Conservation (phyloP, 2,797 vertebrate genomes). For the Aselliscus stoliczkanus region DNA sequence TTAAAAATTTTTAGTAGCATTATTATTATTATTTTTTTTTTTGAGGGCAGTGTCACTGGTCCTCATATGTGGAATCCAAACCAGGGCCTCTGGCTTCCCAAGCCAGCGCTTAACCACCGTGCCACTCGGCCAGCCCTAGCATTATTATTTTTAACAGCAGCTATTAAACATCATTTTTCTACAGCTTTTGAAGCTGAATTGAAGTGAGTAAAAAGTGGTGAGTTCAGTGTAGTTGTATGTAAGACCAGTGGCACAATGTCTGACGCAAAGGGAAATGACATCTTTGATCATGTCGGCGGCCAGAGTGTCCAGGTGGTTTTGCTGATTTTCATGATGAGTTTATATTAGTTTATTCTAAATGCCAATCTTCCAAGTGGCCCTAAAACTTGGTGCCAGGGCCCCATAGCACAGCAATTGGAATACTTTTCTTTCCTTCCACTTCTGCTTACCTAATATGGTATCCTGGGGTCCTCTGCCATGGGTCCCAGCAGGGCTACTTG, state of each 20-base stretch:
- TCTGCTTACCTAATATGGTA: not conserved
- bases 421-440: not conserved
- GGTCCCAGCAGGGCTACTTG: not conserved
- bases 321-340: not conserved
- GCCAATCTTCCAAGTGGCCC: not conserved
- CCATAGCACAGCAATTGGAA: not conserved
- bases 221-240: not conserved
- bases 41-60: too few relatives aligned
- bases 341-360: not conserved
- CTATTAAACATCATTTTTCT: not conserved
- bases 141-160: not conserved
- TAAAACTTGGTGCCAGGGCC: not conserved
- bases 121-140: too few relatives aligned
- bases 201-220: not conserved
- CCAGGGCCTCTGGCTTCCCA: too few relatives aligned
- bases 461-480: not conserved
- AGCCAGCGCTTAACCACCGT: too few relatives aligned
- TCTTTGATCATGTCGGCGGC: not conserved
- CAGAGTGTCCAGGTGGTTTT: not conserved
- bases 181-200: not conserved
- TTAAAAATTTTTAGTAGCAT: not conserved
- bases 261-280: not conserved
- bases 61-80: too few relatives aligned
- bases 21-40: conserved; percentile 7
- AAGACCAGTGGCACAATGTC: not conserved